phyloP scores from a whole-genome alignment of 2,888 invertebrate genomes.

The Iphiclides podalirius region DNA sequence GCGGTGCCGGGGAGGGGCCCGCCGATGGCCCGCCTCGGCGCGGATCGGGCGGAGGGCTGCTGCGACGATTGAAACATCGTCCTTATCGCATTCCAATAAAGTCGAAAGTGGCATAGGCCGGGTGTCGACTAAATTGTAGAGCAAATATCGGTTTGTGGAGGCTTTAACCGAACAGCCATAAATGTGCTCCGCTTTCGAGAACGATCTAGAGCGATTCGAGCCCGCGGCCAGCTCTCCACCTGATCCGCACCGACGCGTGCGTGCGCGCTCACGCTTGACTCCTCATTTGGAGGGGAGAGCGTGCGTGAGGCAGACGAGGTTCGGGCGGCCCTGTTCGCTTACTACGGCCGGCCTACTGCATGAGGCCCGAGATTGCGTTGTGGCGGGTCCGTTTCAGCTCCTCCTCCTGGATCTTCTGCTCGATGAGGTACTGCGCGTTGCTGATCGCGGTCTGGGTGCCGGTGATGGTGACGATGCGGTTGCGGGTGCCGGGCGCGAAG shows the following conservation, averaged over 20 bases:
- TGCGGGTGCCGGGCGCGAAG: conserved; percentile 97
- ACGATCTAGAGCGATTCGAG: too few relatives aligned
- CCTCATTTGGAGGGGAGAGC: too few relatives aligned
- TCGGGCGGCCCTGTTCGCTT: too few relatives aligned
- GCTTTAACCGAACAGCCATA: too few relatives aligned
- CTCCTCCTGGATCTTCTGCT: conserved; percentile 97
- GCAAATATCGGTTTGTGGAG: too few relatives aligned
- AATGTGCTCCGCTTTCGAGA: neutral
- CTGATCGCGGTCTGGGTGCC: conserved; percentile 93
- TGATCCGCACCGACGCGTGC: neutral
- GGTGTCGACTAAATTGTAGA: too few relatives aligned
- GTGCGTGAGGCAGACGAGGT: too few relatives aligned
- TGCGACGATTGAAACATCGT: too few relatives aligned
- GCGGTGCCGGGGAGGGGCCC: neutral
- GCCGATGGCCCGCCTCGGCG: neutral
- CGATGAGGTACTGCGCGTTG: conserved; percentile 96
- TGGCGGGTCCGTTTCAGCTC: conserved; percentile 96
- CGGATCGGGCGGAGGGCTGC: neutral
- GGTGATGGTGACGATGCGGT: conserved; percentile 97
- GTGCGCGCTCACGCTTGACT: neutral
- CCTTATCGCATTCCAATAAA: too few relatives aligned
- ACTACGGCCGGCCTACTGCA: conserved; percentile 78
- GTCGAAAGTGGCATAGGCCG: too few relatives aligned
- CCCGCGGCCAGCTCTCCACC: neutral
- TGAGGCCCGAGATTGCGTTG: conserved; percentile 87